A percentile compares a stretch with the other conserved stretches of the same genome.
phyloP scores from a whole-genome alignment of 2,113 vertebrate species.

The Notarius quadriscutis region DNA sequence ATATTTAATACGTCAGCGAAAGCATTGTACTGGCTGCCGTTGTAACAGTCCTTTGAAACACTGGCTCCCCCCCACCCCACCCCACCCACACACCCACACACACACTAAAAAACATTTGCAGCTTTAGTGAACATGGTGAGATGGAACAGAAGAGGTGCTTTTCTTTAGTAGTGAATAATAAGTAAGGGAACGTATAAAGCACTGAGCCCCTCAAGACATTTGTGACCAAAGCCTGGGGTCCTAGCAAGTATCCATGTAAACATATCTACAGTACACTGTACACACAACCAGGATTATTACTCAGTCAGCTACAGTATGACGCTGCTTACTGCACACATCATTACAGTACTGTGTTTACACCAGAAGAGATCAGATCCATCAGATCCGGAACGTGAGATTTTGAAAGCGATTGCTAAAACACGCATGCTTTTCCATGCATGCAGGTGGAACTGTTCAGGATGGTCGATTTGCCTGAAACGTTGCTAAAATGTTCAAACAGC shows the following conservation, averaged over 20 bases:
- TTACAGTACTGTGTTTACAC: slow-evolving; percentile 22
- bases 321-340: slow-evolving; percentile 9
- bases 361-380: slow-evolving; percentile 4
- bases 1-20: slow-evolving; percentile 36
- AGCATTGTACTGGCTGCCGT: slow-evolving; percentile 47
- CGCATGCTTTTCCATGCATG: slow-evolving; percentile 16
- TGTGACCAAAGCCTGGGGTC: slow-evolving; percentile 6
- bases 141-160: slow-evolving; percentile 14
- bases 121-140: neutral
- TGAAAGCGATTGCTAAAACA: neutral
- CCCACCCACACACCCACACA: neutral
- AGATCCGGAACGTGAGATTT: neutral
- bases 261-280: slow-evolving; percentile 34
- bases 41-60: slow-evolving; percentile 31
- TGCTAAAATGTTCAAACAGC: neutral
- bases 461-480: neutral
- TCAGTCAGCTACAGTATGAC: slow-evolving; percentile 10
- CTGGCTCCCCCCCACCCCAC: neutral
- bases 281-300: slow-evolving; percentile 27
- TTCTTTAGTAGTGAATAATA: slow-evolving; percentile 24
- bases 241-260: slow-evolving; percentile 32
- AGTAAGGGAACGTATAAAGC: slow-evolving; percentile 8
- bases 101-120: neutral
- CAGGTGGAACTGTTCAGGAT: slow-evolving; percentile 5
- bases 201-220: neutral